Percentiles rank a stretch among this genome's conserved stretches.
Evolutionary conservation across 2,888 invertebrate species (phyloP).

Genomic region (Caenorhabditis doughertyi): DNA sequence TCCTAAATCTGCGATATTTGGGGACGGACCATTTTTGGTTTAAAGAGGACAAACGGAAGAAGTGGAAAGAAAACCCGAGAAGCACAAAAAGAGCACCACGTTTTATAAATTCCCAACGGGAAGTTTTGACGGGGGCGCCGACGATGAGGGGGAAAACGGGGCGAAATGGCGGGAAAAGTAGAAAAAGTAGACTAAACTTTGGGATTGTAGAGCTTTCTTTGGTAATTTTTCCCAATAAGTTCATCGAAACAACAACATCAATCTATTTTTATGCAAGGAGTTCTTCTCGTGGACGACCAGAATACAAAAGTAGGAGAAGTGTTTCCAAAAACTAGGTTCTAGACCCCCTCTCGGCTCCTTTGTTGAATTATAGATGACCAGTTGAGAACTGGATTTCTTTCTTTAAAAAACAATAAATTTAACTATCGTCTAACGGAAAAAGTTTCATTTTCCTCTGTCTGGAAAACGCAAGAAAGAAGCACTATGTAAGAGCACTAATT

Average conservation of each 20-base stretch:
- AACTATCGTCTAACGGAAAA: not conserved
- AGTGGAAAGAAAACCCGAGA: slow-evolving; percentile 34
- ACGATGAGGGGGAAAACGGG: slow-evolving; percentile 27
- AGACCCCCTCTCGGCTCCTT: slow-evolving; percentile 10
- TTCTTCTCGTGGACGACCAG: not conserved
- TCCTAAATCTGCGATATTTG: not conserved
- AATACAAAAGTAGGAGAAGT: slow-evolving; percentile 11
- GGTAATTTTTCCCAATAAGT: not conserved
- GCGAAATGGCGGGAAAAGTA: slow-evolving; percentile 21
- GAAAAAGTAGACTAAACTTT: slow-evolving; percentile 15
- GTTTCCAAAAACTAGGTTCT: slow-evolving; percentile 2
- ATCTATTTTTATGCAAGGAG: not conserved
- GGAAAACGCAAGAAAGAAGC: slow-evolving; percentile 35
- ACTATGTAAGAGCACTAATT: slow-evolving; percentile 57
- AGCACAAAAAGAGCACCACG: slow-evolving; percentile 55
- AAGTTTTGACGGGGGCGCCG: slow-evolving; percentile 60
- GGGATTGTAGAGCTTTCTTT: not conserved
- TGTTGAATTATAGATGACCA: slow-evolving; percentile 6
- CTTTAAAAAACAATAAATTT: not conserved
- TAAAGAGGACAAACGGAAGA: slow-evolving; percentile 43
- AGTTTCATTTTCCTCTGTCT: slow-evolving; percentile 12
- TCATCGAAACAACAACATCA: not conserved
- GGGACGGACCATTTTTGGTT: slow-evolving; percentile 15
- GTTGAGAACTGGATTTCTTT: not conserved
- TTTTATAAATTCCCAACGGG: slow-evolving; percentile 67